Evolutionary conservation across 2,888 invertebrate species (phyloP).

Genomic region (Coelinius sp.): DNA sequence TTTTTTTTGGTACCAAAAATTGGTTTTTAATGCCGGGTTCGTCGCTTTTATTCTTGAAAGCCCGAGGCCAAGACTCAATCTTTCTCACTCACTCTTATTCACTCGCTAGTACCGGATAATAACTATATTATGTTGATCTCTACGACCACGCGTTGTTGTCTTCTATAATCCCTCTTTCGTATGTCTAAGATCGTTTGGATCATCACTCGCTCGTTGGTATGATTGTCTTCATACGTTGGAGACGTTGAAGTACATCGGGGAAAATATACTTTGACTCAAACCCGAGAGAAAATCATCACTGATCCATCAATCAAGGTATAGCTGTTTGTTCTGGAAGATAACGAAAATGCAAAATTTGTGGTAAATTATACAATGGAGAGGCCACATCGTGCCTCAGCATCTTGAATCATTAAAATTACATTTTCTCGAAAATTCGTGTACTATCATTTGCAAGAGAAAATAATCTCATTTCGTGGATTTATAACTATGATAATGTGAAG

Average conservation of each 20-base stretch:
- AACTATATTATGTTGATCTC: slow-evolving; percentile 67
- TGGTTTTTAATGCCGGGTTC: slow-evolving; percentile 70
- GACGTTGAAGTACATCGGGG: not conserved
- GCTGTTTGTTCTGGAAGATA: slow-evolving; percentile 1
- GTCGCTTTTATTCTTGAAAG: slow-evolving; percentile 62
- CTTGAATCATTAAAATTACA: slow-evolving; percentile 5
- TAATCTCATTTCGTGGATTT: not conserved
- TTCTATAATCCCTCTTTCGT: slow-evolving; percentile 36
- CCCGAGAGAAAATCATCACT: not conserved
- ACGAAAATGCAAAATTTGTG: slow-evolving; percentile 14
- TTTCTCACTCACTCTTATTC: slow-evolving; percentile 20
- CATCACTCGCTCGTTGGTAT: slow-evolving; percentile 19
- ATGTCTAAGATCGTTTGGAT: slow-evolving; percentile 34
- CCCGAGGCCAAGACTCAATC: slow-evolving; percentile 37
- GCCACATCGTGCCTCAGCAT: slow-evolving; percentile 1
- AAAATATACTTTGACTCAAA: not conserved
- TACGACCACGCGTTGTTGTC: slow-evolving; percentile 59
- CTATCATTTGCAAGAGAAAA: not conserved
- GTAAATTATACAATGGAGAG: not conserved
- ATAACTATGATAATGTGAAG: not conserved
- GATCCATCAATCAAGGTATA: not conserved
- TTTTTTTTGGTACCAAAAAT: slow-evolving; percentile 69
- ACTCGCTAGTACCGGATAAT: slow-evolving; percentile 62
- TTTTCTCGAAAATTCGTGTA: not conserved
- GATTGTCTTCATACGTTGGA: not conserved